Percentiles rank a stretch among this genome's conserved stretches.
Conservation (phyloP, 2,113 vertebrate species). For the Dryoscopus gambensis region DNA sequence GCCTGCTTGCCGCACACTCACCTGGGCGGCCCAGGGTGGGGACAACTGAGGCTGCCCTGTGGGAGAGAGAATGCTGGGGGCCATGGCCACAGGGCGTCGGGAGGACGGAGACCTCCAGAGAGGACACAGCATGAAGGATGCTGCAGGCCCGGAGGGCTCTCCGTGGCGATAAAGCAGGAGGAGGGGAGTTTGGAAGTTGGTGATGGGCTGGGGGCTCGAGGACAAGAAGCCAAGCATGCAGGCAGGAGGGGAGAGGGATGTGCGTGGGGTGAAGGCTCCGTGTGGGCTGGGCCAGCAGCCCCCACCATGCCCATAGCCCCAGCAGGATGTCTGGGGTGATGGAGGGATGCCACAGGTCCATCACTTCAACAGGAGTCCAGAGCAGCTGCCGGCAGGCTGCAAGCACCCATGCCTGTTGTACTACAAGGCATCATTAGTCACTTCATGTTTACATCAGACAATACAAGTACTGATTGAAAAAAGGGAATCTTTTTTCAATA, state of each 20-base stretch:
- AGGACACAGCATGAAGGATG: fast-evolving
- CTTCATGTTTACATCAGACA: background rate
- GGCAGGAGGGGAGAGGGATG: background rate
- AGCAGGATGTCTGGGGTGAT: fast-evolving
- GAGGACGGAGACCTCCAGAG: background rate
- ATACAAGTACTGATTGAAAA: background rate
- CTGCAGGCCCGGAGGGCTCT: background rate
- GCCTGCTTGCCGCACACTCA: background rate
- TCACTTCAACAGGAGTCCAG: background rate
- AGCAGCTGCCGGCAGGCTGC: background rate
- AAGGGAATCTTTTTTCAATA: background rate
- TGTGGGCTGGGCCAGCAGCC: background rate
- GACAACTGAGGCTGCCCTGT: background rate
- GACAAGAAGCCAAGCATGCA: background rate
- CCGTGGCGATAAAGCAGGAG: background rate
- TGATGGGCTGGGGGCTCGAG: background rate
- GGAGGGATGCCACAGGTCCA: background rate
- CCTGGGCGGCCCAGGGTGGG: background rate
- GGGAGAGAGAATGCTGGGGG: background rate
- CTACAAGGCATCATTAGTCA: background rate
- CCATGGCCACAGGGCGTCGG: fast-evolving
- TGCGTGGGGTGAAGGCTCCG: background rate
- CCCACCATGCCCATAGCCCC: background rate
- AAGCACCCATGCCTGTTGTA: fast-evolving
- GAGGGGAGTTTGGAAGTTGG: background rate